phyloP scores from a whole-genome alignment of 1,140 invertebrate genomes.

The Lordiphosa collinella region DNA sequence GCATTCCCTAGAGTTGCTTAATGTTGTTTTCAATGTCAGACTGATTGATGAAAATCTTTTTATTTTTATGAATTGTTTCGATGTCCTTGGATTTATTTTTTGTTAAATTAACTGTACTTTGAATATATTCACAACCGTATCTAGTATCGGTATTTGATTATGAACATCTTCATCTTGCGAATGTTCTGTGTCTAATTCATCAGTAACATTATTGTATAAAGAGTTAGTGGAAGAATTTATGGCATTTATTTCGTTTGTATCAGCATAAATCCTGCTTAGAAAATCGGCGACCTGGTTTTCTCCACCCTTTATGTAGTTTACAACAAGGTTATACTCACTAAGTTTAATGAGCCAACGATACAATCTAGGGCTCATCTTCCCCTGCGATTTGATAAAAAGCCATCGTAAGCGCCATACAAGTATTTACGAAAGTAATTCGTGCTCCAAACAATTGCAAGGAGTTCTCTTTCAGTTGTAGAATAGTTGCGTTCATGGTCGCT shows the following conservation, averaged over 20 bases:
- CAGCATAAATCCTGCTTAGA: constrained; percentile 1
- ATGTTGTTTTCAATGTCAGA: neutral
- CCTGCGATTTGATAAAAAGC: constrained; percentile 66
- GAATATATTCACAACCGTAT: constrained; percentile 21
- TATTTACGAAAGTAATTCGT: constrained; percentile 80
- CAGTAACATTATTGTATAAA: no score
- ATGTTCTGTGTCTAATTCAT: no score
- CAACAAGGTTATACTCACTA: constrained; percentile 79
- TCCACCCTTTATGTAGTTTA: constrained; percentile 78
- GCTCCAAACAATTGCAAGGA: constrained; percentile 78
- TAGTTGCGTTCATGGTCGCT: constrained; percentile 1
- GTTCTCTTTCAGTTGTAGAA: constrained; percentile 79
- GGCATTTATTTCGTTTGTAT: neutral
- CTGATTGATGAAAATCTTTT: neutral
- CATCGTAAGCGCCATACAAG: constrained; percentile 80
- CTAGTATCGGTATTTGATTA: constrained; percentile 11
- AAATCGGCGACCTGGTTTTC: constrained; percentile 16
- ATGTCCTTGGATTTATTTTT: constrained; percentile 10
- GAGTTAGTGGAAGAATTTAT: neutral
- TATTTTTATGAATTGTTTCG: neutral
- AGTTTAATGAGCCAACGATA: constrained; percentile 77
- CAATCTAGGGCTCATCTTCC: neutral
- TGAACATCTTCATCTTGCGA: no score
- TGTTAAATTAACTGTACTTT: constrained; percentile 16
- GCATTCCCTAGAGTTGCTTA: neutral